Base-by-base conservation (phyloP, 2,113 vertebrate species). In the Sander lucioperca region DNA sequence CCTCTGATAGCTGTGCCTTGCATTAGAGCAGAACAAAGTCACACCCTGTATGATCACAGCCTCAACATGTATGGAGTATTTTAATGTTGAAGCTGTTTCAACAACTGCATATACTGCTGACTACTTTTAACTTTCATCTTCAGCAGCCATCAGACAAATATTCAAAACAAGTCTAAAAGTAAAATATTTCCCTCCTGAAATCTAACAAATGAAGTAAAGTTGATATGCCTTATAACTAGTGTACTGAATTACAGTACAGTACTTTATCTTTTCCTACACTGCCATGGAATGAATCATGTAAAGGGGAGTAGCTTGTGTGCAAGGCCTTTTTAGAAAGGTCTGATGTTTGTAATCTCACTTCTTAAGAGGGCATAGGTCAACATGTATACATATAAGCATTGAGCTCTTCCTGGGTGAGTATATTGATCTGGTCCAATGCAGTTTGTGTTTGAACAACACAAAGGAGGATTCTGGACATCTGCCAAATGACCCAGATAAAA, bases 401-500 rank as follows among this genome's bases (percentile, higher is more conserved):
- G 30, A 90, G 82, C 50, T 65, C 14, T 71, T 85, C 77, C 66
- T 80, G 58, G 36, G 63, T 16, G 80, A 79, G 51, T 71, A 56
- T 61, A 78, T 82, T 66, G 58, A 88, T 86, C 50, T 53, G 36
- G 56, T 27, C 71, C 30, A 63, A 2, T 69, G 47, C 27, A 50
- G 54, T 77, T 69, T 71, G 53, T 84, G 62, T 86, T 78, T 78
- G 56, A 76, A 63, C 50, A 69, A 53, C 56, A 69, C 33, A 21
- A 71, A 76, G 21, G n/a, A 80, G 62, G 14, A 15, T 58, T 82
- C 30, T 86, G 80, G 77, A 53, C 8, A 14, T 45, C 45, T 16
- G 72, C 87, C 84, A 86, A 75, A 74, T 36, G 77, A 83, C 80
- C 67, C 70, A 83, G 80, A 88, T 83, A 74, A 74, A 64, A 58